phyloP scores from a whole-genome alignment of 2,797 vertebrate genomes.

The Ispidina picta region DNA sequence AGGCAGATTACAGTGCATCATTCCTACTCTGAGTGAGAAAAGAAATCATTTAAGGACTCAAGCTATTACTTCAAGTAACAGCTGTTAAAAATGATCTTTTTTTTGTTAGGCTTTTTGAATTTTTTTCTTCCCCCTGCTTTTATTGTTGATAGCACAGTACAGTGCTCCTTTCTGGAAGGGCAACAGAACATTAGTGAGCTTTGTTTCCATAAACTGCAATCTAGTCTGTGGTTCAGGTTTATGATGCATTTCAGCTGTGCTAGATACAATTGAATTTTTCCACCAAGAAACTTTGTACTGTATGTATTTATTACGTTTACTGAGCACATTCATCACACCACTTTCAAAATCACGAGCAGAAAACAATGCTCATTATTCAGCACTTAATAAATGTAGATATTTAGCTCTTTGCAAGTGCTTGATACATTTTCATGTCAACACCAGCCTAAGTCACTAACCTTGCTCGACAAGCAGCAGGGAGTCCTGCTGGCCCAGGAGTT shows the following conservation, averaged over 20 bases:
- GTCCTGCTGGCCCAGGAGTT: not conserved
- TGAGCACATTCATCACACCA: not conserved
- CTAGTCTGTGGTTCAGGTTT: conserved; percentile 47
- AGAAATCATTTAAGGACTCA: not conserved
- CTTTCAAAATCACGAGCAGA: conserved; percentile 3
- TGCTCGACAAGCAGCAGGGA: conserved; percentile 36
- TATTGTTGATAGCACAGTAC: conserved; percentile 9
- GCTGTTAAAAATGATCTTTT: not conserved
- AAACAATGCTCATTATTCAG: not conserved
- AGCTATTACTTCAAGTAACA: not conserved
- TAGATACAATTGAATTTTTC: conserved; percentile 63
- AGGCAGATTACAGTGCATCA: not conserved
- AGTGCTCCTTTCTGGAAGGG: not conserved
- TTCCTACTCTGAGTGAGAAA: not conserved
- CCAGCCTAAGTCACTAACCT: not conserved
- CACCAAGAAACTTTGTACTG: conserved; percentile 52
- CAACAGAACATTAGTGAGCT: conserved; percentile 7
- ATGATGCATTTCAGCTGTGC: not conserved
- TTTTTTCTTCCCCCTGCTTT: not conserved
- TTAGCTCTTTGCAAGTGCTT: not conserved
- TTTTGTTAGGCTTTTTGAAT: not conserved
- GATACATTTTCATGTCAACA: not conserved
- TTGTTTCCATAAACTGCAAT: not conserved
- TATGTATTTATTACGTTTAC: conserved; percentile 38
- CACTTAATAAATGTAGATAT: not conserved